Evolutionary conservation across 2,888 invertebrate species (phyloP), one percentile per base, ranked within the genome.

Genomic region (Diloba caeruleocephala): DNA sequence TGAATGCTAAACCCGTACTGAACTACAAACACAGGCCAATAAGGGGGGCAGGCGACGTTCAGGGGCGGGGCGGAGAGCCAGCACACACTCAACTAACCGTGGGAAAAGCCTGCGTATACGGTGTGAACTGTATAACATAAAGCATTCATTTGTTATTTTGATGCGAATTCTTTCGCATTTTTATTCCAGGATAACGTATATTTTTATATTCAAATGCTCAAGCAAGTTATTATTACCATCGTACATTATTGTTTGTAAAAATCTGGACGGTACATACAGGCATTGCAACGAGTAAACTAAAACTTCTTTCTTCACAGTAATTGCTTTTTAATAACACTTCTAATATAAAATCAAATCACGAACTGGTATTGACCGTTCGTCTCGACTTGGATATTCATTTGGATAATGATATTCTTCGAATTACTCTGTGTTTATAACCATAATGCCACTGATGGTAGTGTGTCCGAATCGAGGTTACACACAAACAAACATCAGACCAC

Each of bases 391-490:
- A 87, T 85, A 85, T 89, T 90, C 87, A 90, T 91, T 91, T 89
- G 86, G 84, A 87, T 90, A 90, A 91, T 91, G 87, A 88, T 91
- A 89, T 91, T 90, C 90, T 81, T 89, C 89, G 89, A 90, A 92
- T 89, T 90, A 90, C 90, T 85, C 86, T 78, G 84, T 89, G 89
- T 88, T 89, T 89, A 90, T 90, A 85, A 83, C 88, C 85, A 91
- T 90, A 90, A 90, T 89, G 84, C 83, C 73, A 81, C 81, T 77
- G 81, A 76, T 84, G 80, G 81, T 83, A 78, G 89, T 88, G 87
- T 90, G 91, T 89, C 88, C 88, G 87, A 90, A 92, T 88, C 89
- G 92, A 90, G 92, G 92, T 89, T 92, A 90, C 90, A 92, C 90
- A 89, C 90, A 86, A 76, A 81, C 82, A 71, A 78, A 81, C 70